These are phyloP conservation scores for Apogon hyalosoma DNA, from an alignment of 2,797 vertebrate species.

Conservation along the genomic window DNA sequence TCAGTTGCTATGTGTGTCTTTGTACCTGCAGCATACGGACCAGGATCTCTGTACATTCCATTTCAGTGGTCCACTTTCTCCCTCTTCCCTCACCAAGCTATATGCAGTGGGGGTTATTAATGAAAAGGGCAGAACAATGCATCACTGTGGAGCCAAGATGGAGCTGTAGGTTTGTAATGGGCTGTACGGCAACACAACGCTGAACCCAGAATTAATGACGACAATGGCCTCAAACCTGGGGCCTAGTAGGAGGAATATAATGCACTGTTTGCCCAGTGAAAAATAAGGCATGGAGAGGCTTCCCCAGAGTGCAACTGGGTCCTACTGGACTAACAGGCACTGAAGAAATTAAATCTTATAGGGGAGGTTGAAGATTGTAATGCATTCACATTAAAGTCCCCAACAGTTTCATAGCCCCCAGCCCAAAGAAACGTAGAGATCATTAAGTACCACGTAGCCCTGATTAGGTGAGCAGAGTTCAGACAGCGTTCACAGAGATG, in stretches of 20 bases:
- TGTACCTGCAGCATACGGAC: constrained; percentile 5
- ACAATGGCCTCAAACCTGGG: constrained; percentile 56
- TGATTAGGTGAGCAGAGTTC: constrained; percentile 50
- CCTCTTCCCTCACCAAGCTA: constrained; percentile 26
- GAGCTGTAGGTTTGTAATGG: constrained; percentile 66
- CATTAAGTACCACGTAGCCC: constrained; percentile 37
- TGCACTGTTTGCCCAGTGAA: constrained; percentile 49
- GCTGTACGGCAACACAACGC: constrained; percentile 37
- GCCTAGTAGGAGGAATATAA: constrained; percentile 45
- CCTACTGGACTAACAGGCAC: constrained; percentile 19
- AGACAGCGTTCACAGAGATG: constrained; percentile 28
- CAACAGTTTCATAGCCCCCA: constrained; percentile 49
- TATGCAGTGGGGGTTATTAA: constrained; percentile 69
- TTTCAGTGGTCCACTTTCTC: constrained; percentile 39
- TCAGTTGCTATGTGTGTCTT: constrained; percentile 21
- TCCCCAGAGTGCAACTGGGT: constrained; percentile 32
- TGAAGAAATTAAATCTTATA: constrained; percentile 41
- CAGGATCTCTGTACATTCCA: not conserved
- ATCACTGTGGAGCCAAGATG: constrained; percentile 68
- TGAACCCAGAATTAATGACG: constrained; percentile 68
- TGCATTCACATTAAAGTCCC: constrained; percentile 49
- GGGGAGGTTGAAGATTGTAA: constrained; percentile 41
- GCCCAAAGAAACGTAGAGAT: constrained; percentile 48
- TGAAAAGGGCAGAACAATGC: constrained; percentile 64
- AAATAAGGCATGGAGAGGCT: constrained; percentile 40